Evolutionary conservation across 2,888 invertebrate genomes (phyloP), one percentile per base, ranked within the genome.

Genomic region (Megamerina dolium): DNA sequence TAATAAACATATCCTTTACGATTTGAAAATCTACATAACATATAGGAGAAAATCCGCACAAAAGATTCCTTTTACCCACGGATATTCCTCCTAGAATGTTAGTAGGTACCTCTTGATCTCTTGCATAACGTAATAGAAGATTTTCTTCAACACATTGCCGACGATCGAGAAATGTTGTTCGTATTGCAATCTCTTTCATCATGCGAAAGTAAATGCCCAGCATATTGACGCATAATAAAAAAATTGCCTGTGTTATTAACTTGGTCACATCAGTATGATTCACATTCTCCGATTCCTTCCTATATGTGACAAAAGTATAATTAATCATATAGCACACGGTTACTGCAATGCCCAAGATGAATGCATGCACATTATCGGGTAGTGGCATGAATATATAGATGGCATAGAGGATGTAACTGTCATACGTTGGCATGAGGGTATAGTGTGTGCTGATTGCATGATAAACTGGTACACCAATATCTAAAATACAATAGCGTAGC

Each of bases 181-280:
- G 75, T 50, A 89, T 85, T 14, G 88, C 85, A 34, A 93, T 83
- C 72, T 94, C 93, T 51, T 87, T 87, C 79, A 92, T 82, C 54
- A 87, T 80, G 41, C 90, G 82, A 68, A 89, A 89, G 73, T 87
- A 91, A n/a, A 90, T 73, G 3, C 94, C 93, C 67, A 92, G 76
- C 12, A 82, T 74, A 64, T 91, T 92, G 8, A 87, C 81, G 52
- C 86, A 85, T 13, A 80, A 43, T 38, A 69, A 38, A 36, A 68
- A 69, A 17, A 69, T 63, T 13, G 53, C 72, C 61, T 92, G 91
- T 8, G 85, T 81, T 32, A 78, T 62, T 43, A 69, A 59, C 48
- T 68, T 74, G 48, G 66, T 68, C 40, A 71, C 70, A 53, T 67
- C 70, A 30, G 71, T 60, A 16, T 63, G 51, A 41, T 68, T 62